Base-by-base conservation (phyloP, 2,113 vertebrate species). In the Neolamprologus brichardi region DNA sequence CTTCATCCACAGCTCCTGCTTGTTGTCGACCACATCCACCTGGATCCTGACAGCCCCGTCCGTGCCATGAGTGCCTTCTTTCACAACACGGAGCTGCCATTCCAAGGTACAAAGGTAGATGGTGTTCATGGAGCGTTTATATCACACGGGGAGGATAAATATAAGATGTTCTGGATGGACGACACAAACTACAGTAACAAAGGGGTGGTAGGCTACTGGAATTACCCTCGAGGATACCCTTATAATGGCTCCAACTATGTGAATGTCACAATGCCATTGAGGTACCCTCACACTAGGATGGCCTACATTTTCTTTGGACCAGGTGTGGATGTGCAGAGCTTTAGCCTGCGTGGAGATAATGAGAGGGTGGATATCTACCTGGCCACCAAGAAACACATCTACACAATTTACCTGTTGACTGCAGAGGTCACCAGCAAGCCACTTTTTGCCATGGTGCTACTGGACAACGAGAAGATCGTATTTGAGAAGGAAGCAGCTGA, bases 131-230 rank as follows among this genome's bases (percentile, higher is more conserved):
- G 98, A 53, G 98, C 97, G 6, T 97, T 97, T 58, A 94, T 99
- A 56, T 94, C 94, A 84, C 97, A 98, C 7, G 96, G 95, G 3
- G 95, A 97, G 17, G 97, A 97, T 12, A 93, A 95, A 3, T 99
- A 98, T 90, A 98, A 97, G 92, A 98, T 99, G 98, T 99, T 98
- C 93, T 99, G 99, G 99, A 97, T 98, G 97, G 99, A 99, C 1
- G 99, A 99, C 85, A 97, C 97, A 6, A 98, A 97, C 44, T 95
- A 94, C 92, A 99, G 99, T 8, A 96, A 96, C 90, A 97, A 96
- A 90, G 98, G 96, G 49, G 93, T 90, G n/a, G 90, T 97, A 2
- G 94, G 96, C 32, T 99, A 98, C 28, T 96, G 96, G 95, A 95
- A 94, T 7, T 99, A 99, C 86, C 98, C 98, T 23, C 95, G 95